A percentile compares a stretch with the other conserved stretches of the same genome.
Evolutionary conservation across 1,140 invertebrate species (phyloP).

Genomic region (Ceratina japonica): DNA sequence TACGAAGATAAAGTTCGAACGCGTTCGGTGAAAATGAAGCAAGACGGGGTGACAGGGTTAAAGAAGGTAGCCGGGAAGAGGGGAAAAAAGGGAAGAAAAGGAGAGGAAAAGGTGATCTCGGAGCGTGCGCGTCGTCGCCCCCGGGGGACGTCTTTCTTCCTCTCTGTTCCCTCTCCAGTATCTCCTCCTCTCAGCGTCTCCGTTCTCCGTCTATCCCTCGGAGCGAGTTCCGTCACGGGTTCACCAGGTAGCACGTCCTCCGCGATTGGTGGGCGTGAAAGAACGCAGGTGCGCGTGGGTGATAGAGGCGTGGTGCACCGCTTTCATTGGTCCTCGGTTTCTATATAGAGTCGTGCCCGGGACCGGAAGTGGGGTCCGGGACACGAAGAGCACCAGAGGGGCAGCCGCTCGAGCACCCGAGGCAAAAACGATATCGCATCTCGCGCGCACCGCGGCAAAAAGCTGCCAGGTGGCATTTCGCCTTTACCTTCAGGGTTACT

Average conservation of each 20-base stretch:
- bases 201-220: conserved; percentile 7
- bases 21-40: conserved; percentile 15
- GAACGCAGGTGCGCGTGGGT: conserved; percentile 75
- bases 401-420: conserved; percentile 36
- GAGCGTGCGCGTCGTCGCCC: conserved; percentile 57
- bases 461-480: conserved; percentile 79
- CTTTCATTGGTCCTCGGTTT: conserved; percentile 66
- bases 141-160: conserved; percentile 47
- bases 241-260: conserved; percentile 64
- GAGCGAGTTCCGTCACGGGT: not conserved
- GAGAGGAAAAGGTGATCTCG: conserved; percentile 46
- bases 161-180: not conserved
- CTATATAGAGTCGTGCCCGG: conserved; percentile 25
- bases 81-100: conserved; percentile 9
- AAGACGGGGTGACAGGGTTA: conserved; percentile 33
- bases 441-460: conserved; percentile 71
- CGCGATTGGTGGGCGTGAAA: conserved; percentile 68
- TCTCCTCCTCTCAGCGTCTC: not conserved
- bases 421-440: conserved; percentile 77
- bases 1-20: too few relatives aligned
- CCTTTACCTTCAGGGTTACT: conserved; percentile 72
- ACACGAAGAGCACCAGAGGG: conserved; percentile 11
- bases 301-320: conserved; percentile 70
- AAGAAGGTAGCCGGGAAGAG: conserved; percentile 31
- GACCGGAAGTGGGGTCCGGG: conserved; percentile 69